Conservation (phyloP, 1,140 invertebrate species). For the Bombus picipes region DNA sequence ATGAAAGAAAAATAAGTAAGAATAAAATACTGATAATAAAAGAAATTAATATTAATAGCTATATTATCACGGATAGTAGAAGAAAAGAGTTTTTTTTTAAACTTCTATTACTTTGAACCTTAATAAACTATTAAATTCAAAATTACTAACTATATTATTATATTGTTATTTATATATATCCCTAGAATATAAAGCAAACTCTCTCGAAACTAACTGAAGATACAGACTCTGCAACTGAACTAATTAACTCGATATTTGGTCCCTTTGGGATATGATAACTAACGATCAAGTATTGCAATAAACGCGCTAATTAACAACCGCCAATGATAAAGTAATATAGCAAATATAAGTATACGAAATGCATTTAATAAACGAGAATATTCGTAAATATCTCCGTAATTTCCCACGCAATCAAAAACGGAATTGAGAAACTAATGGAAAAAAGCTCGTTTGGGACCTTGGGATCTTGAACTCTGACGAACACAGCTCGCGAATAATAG, state of each 20-base stretch:
- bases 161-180: too few relatives aligned
- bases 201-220: not conserved
- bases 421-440: slow-evolving; percentile 7
- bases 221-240: not conserved
- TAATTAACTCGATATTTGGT: not conserved
- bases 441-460: not conserved
- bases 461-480: not conserved
- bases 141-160: not conserved
- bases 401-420: not conserved
- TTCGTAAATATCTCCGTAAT: not conserved
- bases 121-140: not conserved
- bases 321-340: not conserved
- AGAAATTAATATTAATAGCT: not conserved
- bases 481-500: not conserved
- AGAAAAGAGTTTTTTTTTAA: not conserved
- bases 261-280: slow-evolving; percentile 1
- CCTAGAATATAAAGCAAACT: not conserved
- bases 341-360: not conserved
- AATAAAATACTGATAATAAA: not conserved
- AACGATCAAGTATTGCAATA: not conserved
- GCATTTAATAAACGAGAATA: not conserved
- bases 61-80: not conserved
- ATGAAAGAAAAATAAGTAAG: not conserved
- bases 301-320: not conserved
- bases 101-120: not conserved